A percentile compares a stretch with the other conserved stretches of the same genome.
These are phyloP conservation scores for Mechanitis mazaeus DNA, from an alignment of 2,888 invertebrate genomes.

Conservation along the genomic window DNA sequence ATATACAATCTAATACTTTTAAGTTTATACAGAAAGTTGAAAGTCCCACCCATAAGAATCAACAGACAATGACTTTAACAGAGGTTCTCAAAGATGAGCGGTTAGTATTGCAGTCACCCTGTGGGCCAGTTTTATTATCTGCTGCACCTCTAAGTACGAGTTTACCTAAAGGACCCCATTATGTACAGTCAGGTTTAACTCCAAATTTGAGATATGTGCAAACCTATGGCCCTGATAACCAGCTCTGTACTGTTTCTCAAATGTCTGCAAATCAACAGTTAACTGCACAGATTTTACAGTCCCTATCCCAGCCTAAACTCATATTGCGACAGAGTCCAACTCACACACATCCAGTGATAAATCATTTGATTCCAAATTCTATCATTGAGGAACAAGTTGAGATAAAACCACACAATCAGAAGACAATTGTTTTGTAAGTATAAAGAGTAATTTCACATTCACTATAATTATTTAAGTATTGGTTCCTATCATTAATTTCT, in stretches of 20 bases:
- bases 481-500: slow-evolving; percentile 21
- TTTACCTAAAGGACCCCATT: slow-evolving; percentile 68
- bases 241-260: slow-evolving; percentile 62
- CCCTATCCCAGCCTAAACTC: slow-evolving; percentile 68
- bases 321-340: slow-evolving; percentile 52
- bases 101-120: slow-evolving; percentile 64
- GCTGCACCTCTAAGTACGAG: slow-evolving; percentile 60
- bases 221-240: slow-evolving; percentile 60
- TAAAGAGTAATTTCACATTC: too few relatives aligned
- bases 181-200: slow-evolving; percentile 67
- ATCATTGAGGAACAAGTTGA: slow-evolving; percentile 48
- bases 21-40: slow-evolving; percentile 70
- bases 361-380: slow-evolving; percentile 39
- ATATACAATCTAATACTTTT: slow-evolving; percentile 56
- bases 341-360: slow-evolving; percentile 34
- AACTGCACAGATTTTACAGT: slow-evolving; percentile 79
- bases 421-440: slow-evolving; percentile 67
- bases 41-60: slow-evolving; percentile 61
- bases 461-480: too few relatives aligned
- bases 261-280: slow-evolving; percentile 78
- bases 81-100: slow-evolving; percentile 64
- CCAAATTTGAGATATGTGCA: slow-evolving; percentile 67
- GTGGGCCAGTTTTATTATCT: slow-evolving; percentile 65
- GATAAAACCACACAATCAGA: slow-evolving; percentile 55
- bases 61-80: slow-evolving; percentile 46